A percentile compares a stretch with the other conserved stretches of the same genome.
Evolutionary conservation across 2,888 invertebrate species (phyloP).

Genomic region (Drosophila falleni): DNA sequence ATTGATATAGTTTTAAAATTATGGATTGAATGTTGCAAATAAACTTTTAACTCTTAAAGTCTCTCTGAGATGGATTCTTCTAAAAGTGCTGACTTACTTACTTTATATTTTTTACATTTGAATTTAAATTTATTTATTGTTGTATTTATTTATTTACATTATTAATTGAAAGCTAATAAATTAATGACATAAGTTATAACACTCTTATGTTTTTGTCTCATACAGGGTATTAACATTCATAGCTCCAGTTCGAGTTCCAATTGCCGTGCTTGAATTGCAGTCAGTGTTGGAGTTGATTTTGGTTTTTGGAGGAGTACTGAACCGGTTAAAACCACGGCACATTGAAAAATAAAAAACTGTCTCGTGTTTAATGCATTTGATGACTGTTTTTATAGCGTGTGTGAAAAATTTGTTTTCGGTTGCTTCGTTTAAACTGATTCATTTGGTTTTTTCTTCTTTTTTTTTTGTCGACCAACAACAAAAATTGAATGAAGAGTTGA

Average conservation of each 20-base stretch:
- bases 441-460: conserved; percentile 11
- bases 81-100: too few relatives aligned
- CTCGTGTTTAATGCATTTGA: conserved; percentile 39
- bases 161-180: too few relatives aligned
- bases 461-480: not conserved
- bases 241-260: not conserved
- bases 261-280: not conserved
- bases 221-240: not conserved
- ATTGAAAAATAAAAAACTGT: conserved; percentile 4
- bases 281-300: not conserved
- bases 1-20: too few relatives aligned
- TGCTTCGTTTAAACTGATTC: conserved; percentile 15
- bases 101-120: too few relatives aligned
- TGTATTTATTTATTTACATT: too few relatives aligned
- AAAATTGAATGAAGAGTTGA: not conserved
- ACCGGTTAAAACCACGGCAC: conserved; percentile 37
- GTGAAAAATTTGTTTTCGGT: conserved; percentile 1
- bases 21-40: too few relatives aligned
- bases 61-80: too few relatives aligned
- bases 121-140: too few relatives aligned
- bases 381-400: conserved; percentile 27
- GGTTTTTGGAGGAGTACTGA: conserved; percentile 6
- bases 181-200: too few relatives aligned
- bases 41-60: too few relatives aligned
- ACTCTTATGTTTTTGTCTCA: too few relatives aligned